Percentiles rank a stretch among this genome's conserved stretches.
Evolutionary conservation across 2,888 invertebrate species (phyloP).

Genomic region (Fragum fragum): DNA sequence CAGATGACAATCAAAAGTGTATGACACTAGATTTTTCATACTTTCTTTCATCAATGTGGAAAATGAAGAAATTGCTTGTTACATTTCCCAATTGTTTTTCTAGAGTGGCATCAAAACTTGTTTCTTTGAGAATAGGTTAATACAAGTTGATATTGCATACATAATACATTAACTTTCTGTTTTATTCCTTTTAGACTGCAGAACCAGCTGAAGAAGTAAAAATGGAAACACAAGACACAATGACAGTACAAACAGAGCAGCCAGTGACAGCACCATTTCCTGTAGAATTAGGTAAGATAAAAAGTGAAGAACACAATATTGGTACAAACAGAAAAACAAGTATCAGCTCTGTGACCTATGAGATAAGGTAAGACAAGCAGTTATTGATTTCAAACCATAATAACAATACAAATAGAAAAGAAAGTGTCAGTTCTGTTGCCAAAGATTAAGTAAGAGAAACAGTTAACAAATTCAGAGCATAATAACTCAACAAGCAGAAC

Average conservation of each 20-base stretch:
- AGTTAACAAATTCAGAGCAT: no score
- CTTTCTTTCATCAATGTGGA: background rate
- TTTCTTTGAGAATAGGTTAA: background rate
- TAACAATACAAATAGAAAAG: no score
- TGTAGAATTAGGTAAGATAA: conserved; percentile 7
- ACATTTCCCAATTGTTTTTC: background rate
- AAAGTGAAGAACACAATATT: background rate
- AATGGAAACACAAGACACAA: conserved; percentile 48
- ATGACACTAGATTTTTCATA: background rate
- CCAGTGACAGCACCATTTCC: conserved; percentile 34
- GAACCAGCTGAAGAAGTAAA: conserved; percentile 63
- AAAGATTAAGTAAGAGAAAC: no score
- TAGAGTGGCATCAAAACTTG: no score
- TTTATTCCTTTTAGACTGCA: conserved; percentile 44
- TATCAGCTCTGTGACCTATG: background rate
- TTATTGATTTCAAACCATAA: no score
- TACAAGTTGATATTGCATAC: background rate
- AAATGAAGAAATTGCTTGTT: no score
- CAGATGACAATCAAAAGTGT: no score
- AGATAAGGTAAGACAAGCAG: background rate
- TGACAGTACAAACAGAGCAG: conserved; percentile 48
- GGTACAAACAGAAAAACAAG: background rate
- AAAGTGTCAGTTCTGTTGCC: no score
- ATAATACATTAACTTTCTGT: background rate
- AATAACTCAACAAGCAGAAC: no score